Evolutionary conservation across 23 tunicate species (phyloP).

Genomic region (Diplosoma virens): DNA sequence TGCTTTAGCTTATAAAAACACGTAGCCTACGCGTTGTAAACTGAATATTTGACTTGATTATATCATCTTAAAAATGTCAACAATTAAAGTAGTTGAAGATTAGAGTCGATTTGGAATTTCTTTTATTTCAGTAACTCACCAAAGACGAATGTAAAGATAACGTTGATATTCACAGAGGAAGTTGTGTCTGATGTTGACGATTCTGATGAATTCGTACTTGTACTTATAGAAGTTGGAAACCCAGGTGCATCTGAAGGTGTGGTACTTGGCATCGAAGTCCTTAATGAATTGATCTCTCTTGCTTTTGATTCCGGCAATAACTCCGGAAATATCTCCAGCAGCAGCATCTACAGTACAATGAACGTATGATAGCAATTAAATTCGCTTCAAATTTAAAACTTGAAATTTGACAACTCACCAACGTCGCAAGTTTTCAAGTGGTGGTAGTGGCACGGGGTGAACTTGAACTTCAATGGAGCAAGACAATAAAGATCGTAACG

Average conservation of each 20-base stretch:
- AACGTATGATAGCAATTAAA: neutral
- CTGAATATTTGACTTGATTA: too few relatives aligned
- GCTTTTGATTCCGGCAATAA: slow-evolving; percentile 15
- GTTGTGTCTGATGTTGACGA: slow-evolving; percentile 40
- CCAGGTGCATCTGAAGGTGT: slow-evolving; percentile 42
- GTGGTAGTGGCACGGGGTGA: slow-evolving; percentile 15
- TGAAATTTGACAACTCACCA: slow-evolving; percentile 18
- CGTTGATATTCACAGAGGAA: slow-evolving; percentile 8
- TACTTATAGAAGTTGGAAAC: slow-evolving; percentile 5
- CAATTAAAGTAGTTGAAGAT: too few relatives aligned
- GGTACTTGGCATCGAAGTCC: neutral
- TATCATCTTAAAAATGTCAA: too few relatives aligned
- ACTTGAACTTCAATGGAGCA: slow-evolving; percentile 34
- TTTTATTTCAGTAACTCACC: slow-evolving; percentile 9
- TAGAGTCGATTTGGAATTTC: too few relatives aligned
- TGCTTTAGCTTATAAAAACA: too few relatives aligned
- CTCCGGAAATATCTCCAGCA: slow-evolving; percentile 18
- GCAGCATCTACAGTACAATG: neutral
- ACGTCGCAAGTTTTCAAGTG: slow-evolving; percentile 44
- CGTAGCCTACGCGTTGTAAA: too few relatives aligned
- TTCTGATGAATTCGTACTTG: slow-evolving; percentile 4
- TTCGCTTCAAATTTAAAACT: too few relatives aligned
- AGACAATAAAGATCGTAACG: slow-evolving; percentile 5
- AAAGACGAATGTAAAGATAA: neutral
- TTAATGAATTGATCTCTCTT: slow-evolving; percentile 18